Percentiles rank a stretch among this genome's conserved stretches.
Conservation (phyloP, 2,797 vertebrate species). For the Neoniphon sammara region DNA sequence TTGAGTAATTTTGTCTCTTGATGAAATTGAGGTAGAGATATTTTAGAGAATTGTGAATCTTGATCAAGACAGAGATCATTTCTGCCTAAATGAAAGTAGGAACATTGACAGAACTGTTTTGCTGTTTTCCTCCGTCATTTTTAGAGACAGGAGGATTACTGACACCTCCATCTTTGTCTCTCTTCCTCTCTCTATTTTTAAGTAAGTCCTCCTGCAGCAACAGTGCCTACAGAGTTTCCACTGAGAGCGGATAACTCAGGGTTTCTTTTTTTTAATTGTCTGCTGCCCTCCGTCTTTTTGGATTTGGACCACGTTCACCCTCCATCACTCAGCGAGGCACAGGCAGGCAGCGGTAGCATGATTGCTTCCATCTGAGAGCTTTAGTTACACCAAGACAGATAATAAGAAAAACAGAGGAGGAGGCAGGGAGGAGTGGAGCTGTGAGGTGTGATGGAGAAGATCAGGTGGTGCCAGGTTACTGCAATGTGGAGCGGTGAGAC, state of each 20-base stretch:
- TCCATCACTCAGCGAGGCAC: conserved; percentile 19
- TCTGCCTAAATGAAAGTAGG: neutral
- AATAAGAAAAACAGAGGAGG: conserved; percentile 1
- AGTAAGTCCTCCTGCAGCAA: neutral
- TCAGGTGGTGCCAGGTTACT: neutral
- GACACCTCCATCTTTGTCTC: neutral
- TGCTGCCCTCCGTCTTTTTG: conserved; percentile 18
- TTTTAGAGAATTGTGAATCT: neutral
- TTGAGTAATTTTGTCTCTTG: neutral
- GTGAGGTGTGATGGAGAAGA: conserved; percentile 31
- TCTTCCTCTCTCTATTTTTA: neutral
- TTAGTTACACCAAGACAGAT: conserved; percentile 35
- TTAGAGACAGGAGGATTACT: too few species aligned
- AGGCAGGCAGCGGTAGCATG: conserved; percentile 53
- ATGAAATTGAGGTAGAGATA: neutral
- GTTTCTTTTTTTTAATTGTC: neutral
- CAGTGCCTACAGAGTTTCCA: conserved; percentile 34
- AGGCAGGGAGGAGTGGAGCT: neutral
- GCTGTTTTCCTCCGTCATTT: neutral
- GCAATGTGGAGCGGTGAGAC: conserved; percentile 1
- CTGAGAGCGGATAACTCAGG: neutral
- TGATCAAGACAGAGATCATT: neutral
- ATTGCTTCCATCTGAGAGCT: conserved; percentile 70
- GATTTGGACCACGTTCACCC: conserved; percentile 31
- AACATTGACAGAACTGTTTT: neutral